These are phyloP conservation scores for Callyntrura guangdongensis DNA, from an alignment of 2,888 invertebrate genomes.

Conservation along the genomic window DNA sequence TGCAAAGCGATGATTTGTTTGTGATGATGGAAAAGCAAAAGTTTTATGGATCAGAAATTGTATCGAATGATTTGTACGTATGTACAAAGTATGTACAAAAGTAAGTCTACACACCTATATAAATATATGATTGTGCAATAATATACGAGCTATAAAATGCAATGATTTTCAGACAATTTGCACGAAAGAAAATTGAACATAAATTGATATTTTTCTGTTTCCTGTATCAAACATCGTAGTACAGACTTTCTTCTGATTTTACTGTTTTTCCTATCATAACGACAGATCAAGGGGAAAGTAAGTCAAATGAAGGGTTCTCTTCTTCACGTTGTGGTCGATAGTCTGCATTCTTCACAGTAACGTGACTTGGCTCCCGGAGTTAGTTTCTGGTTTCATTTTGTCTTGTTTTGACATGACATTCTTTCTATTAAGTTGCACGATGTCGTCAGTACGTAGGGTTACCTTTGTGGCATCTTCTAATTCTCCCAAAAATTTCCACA, in stretches of 20 bases:
- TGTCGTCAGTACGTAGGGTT: too few relatives aligned
- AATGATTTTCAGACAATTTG: conserved; percentile 72
- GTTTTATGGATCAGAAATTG: conserved; percentile 11
- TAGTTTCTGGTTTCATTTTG: too few relatives aligned
- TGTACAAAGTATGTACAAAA: not conserved
- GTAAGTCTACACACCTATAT: not conserved
- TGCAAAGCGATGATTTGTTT: conserved; percentile 16
- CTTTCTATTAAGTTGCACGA: too few relatives aligned
- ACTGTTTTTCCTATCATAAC: not conserved
- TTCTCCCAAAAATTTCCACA: too few relatives aligned
- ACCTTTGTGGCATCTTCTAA: too few relatives aligned
- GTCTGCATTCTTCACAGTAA: conserved; percentile 15
- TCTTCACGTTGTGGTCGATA: conserved; percentile 35
- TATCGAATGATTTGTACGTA: not conserved
- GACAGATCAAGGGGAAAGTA: conserved; percentile 86
- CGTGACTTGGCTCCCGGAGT: not conserved
- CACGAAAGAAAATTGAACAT: conserved; percentile 82
- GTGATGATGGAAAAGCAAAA: not conserved
- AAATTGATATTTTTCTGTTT: conserved; percentile 81
- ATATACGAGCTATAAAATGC: conserved; percentile 2
- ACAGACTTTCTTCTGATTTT: not conserved
- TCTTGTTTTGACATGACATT: too few relatives aligned
- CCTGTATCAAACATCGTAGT: not conserved
- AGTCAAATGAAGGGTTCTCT: conserved; percentile 9
- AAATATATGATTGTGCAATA: not conserved